Percentiles rank a stretch among this genome's conserved stretches.
Evolutionary conservation across 2,888 invertebrate species (phyloP).

Genomic region (Eilema griseolum): DNA sequence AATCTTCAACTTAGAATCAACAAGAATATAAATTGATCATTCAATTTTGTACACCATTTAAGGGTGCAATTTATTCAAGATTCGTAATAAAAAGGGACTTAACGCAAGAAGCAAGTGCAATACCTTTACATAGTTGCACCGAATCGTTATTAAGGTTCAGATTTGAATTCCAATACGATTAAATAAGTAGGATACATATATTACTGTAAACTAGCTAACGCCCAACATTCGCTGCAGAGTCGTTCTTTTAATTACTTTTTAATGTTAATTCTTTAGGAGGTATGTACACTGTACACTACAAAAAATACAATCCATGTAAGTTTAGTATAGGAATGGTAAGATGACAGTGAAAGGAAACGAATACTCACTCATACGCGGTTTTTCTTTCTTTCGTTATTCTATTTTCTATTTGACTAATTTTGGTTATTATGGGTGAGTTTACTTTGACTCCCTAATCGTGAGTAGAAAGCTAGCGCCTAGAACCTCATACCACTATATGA

Average conservation of each 20-base stretch:
- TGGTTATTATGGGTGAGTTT: too few relatives aligned
- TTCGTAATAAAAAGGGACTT: background rate
- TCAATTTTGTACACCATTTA: background rate
- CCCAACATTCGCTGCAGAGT: background rate
- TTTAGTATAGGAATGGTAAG: too few relatives aligned
- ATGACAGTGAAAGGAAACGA: too few relatives aligned
- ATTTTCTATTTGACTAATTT: too few relatives aligned
- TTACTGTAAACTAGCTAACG: background rate
- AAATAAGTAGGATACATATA: slow-evolving; percentile 2
- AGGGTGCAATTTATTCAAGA: background rate
- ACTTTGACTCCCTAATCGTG: too few relatives aligned
- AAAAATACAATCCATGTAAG: too few relatives aligned
- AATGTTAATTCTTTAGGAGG: background rate
- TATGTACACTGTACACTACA: too few relatives aligned
- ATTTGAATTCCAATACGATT: background rate
- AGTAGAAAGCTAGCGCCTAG: too few relatives aligned
- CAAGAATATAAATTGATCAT: background rate
- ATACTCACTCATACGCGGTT: too few relatives aligned
- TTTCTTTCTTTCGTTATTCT: too few relatives aligned
- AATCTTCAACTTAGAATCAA: background rate
- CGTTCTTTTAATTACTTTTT: background rate
- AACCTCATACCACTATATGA: too few relatives aligned
- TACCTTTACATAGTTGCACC: background rate
- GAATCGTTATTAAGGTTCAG: background rate
- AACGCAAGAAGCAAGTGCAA: background rate